Evolutionary conservation across 2,797 vertebrate genomes (phyloP).

Genomic region (Ctenosaura bakeri): DNA sequence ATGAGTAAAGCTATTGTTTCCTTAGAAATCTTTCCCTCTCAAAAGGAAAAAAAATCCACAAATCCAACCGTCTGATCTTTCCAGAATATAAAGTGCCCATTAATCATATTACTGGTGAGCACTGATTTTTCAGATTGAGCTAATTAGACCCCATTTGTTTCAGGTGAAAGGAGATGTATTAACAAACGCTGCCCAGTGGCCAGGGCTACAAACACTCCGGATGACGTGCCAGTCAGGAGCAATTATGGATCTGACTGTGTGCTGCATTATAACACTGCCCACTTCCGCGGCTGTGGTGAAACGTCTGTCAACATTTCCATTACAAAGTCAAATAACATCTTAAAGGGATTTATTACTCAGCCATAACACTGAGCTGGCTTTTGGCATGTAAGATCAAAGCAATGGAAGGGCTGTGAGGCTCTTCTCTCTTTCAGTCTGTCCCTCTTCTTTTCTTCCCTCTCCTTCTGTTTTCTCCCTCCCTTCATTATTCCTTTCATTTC

Average conservation of each 20-base stretch:
- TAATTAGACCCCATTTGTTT: conserved; percentile 68
- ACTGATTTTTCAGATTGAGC: conserved; percentile 60
- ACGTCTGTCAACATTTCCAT: conserved; percentile 65
- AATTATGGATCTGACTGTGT: conserved; percentile 60
- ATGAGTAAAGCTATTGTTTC: conserved; percentile 40
- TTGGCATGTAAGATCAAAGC: conserved; percentile 32
- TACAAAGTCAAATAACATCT: conserved; percentile 64
- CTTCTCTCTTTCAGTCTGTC: not conserved
- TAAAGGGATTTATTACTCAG: conserved; percentile 62
- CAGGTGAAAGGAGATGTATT: conserved; percentile 56
- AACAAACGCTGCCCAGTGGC: conserved; percentile 47
- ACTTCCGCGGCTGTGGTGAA: conserved; percentile 48
- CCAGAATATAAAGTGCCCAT: conserved; percentile 47
- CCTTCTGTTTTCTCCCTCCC: rapidly evolving
- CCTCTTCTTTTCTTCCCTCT: not conserved
- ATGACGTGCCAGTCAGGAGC: conserved; percentile 58
- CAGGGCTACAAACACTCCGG: conserved; percentile 29
- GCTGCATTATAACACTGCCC: conserved; percentile 42
- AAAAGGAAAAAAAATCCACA: not conserved
- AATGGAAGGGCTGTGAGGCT: conserved; percentile 4
- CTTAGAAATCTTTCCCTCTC: conserved; percentile 36
- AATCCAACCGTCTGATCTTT: conserved; percentile 31
- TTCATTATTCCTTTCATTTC: not conserved
- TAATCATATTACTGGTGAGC: conserved; percentile 62
- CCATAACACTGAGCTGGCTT: conserved; percentile 50